A percentile compares a stretch with the other conserved stretches of the same genome.
Conservation (phyloP, 2,888 invertebrate species). For the Drosophila pegasa region DNA sequence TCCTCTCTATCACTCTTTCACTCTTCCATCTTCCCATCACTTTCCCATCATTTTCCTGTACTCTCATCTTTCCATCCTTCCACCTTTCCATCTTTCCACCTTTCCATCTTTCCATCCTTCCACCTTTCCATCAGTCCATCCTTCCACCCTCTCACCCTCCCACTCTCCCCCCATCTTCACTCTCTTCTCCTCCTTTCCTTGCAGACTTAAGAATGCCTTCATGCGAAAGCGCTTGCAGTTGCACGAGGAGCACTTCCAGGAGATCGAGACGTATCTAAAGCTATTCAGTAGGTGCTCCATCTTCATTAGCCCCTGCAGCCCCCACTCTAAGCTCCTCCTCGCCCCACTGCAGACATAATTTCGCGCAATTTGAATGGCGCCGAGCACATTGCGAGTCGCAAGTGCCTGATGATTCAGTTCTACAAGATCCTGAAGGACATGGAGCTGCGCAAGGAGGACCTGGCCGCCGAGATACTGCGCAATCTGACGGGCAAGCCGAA, state of each 20-base stretch:
- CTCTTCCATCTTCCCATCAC: no score
- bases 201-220: slow-evolving; percentile 65
- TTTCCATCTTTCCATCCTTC: background rate
- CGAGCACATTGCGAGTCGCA: slow-evolving; percentile 52
- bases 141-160: background rate
- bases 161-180: background rate
- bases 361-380: slow-evolving; percentile 71
- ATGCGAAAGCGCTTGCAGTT: slow-evolving; percentile 52
- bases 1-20: no score
- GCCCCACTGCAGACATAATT: slow-evolving; percentile 53
- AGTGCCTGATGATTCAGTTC: slow-evolving; percentile 69
- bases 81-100: background rate
- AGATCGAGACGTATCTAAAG: slow-evolving; percentile 57
- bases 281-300: slow-evolving; percentile 57
- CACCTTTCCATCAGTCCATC: background rate
- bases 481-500: slow-evolving; percentile 66
- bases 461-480: slow-evolving; percentile 67
- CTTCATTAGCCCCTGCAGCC: background rate
- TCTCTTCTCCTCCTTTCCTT: background rate
- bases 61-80: background rate
- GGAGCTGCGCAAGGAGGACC: slow-evolving; percentile 41
- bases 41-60: background rate
- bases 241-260: slow-evolving; percentile 40
- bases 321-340: background rate
- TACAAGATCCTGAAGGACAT: slow-evolving; percentile 63